Percentiles rank a stretch among this genome's conserved stretches.
phyloP scores from a whole-genome alignment of 2,113 vertebrate genomes.

The Gallinago undulata region DNA sequence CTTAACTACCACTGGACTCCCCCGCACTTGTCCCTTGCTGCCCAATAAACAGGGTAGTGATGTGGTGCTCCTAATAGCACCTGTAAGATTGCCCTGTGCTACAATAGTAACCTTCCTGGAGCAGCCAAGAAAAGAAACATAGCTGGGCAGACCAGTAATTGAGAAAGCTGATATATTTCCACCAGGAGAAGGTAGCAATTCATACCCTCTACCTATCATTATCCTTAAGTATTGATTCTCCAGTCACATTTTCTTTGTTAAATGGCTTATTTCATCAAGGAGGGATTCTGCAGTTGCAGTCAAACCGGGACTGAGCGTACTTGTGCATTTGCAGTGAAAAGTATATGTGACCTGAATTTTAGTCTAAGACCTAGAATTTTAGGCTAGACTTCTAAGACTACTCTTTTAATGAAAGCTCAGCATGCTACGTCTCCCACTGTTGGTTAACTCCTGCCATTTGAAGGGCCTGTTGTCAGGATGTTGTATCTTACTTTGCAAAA shows the following conservation, averaged over 20 bases:
- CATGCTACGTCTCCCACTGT: neutral
- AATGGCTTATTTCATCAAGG: slow-evolving; percentile 14
- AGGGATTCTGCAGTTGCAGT: neutral
- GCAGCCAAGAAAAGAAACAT: neutral
- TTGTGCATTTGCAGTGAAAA: neutral
- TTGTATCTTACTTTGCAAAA: neutral
- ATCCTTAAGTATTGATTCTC: slow-evolving; percentile 9
- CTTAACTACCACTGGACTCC: neutral
- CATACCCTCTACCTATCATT: neutral
- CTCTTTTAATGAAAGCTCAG: neutral
- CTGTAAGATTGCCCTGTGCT: neutral
- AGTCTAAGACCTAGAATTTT: neutral
- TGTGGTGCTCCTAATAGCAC: neutral
- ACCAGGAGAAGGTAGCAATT: neutral
- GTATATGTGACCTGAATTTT: neutral
- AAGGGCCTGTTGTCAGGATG: neutral
- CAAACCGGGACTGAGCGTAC: neutral
- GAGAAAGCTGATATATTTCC: slow-evolving; percentile 15
- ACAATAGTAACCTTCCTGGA: neutral
- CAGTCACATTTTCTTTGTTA: slow-evolving; percentile 30
- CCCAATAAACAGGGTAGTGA: neutral
- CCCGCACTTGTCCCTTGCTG: neutral
- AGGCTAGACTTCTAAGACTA: neutral
- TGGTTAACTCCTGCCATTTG: neutral
- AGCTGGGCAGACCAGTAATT: neutral